Base-by-base conservation (phyloP, 2,113 vertebrate genomes). In the Rallus limicola region DNA sequence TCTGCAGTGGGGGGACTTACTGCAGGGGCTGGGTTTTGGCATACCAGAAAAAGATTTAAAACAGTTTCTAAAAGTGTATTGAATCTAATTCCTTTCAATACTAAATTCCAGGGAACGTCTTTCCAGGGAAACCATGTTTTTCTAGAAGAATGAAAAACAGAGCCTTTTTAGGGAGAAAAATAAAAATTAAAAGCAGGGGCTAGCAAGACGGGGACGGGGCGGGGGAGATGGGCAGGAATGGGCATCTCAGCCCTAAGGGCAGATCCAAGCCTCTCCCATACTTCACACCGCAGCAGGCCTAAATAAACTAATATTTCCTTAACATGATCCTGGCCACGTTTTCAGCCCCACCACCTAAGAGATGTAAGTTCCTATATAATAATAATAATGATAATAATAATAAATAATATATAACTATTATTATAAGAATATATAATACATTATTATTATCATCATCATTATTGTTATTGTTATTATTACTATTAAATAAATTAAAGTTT, bases 1-100 rank as follows among this genome's bases (percentile, higher is more conserved):
- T 82, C 60, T 63, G 46, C 56, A 75, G 0, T 1, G 11, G 1
- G 2, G 44, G 12, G 5, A 3, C 7, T 88, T 25, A 40, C 28
- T n/a, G 5, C 55, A 50, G 17, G 50, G 8, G 7, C 6, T 63
- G n/a, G 1, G 0, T 24, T 74, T 67, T 70, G 21, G 21, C 40
- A 55, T 25, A 36, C 14, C 36, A 23, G 74, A 59, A 19, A 15
- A 6, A 19, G 5, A 44, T 59, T 55, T 53, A 13, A 88, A 84
- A 50, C 5, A 16, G 40, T 33, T 33, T 29, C 53, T 70, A 40
- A 28, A 86, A 64, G 6, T 28, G 20, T 52, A 46, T 31, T 63
- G 3, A 81, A 68, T 64, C 23, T n/a, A 83, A 50, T 46, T 81
- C 10, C 8, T 91, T 88, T 82, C 60, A 87, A 18, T 40, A 76